phyloP scores from a whole-genome alignment of 2,113 vertebrate species.

The Elachura formosa region DNA sequence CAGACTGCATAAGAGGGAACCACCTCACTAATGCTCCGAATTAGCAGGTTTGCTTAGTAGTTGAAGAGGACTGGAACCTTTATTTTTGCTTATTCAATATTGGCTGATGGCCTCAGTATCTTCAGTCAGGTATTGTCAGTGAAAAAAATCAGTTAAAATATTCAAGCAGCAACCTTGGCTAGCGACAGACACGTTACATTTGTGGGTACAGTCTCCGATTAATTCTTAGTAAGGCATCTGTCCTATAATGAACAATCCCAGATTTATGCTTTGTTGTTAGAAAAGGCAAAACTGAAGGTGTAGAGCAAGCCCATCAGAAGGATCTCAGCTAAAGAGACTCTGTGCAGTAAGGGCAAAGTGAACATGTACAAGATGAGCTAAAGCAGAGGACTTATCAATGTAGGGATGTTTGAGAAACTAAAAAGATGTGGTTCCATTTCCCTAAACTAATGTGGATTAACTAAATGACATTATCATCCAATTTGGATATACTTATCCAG shows the following conservation, averaged over 20 bases:
- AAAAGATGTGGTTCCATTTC: slow-evolving; percentile 15
- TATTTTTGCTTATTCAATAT: not conserved
- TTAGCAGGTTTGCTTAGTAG: not conserved
- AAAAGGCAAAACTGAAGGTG: not conserved
- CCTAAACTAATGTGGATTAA: not conserved
- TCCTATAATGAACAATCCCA: not conserved
- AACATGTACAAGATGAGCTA: not conserved
- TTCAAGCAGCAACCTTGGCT: not conserved
- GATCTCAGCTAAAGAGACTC: not conserved
- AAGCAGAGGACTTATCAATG: not conserved
- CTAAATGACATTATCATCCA: not conserved
- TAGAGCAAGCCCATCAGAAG: not conserved
- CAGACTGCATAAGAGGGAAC: not conserved
- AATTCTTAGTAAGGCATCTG: not conserved
- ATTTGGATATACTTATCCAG: slow-evolving; percentile 15
- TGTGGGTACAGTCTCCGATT: not conserved
- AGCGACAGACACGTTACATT: not conserved
- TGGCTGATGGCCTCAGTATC: not conserved
- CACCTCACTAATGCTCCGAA: not conserved
- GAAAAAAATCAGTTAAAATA: not conserved
- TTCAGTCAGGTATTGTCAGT: not conserved
- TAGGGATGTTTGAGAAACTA: not conserved
- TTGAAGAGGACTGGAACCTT: not conserved
- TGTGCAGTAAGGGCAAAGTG: not conserved
- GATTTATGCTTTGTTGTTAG: not conserved